A percentile compares a stretch with the other conserved stretches of the same genome.
These are phyloP conservation scores for Diachasma alloeum DNA, from an alignment of 1,140 invertebrate genomes.

Conservation along the genomic window DNA sequence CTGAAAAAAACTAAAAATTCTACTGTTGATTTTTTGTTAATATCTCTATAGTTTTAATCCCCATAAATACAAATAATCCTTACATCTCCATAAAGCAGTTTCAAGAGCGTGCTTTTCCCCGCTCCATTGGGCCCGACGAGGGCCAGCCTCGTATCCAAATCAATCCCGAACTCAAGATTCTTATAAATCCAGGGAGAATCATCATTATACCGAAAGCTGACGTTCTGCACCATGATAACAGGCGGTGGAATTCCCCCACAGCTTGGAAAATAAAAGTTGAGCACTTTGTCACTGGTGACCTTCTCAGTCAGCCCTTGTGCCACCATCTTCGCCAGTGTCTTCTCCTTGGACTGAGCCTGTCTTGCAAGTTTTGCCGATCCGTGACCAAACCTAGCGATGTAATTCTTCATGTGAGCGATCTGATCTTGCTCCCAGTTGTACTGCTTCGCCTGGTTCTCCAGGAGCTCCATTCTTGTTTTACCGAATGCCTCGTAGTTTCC, in stretches of 20 bases:
- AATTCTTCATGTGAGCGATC: slow-evolving; percentile 99
- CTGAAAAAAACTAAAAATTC: too few species aligned
- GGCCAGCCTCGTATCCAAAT: slow-evolving; percentile 96
- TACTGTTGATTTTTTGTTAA: too few species aligned
- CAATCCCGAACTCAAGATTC: slow-evolving; percentile 98
- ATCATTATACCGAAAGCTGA: slow-evolving; percentile 94
- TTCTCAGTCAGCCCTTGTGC: slow-evolving; percentile 96
- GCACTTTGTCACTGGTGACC: slow-evolving; percentile 86
- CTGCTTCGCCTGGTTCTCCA: slow-evolving; percentile 99
- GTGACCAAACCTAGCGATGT: slow-evolving; percentile 99
- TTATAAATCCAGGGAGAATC: slow-evolving; percentile 92
- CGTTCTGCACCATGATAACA: slow-evolving; percentile 98
- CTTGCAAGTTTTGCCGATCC: slow-evolving; percentile 97
- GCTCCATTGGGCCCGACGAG: slow-evolving; percentile 99
- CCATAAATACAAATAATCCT: slow-evolving; percentile 49
- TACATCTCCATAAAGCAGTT: slow-evolving; percentile 93
- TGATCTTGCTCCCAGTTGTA: slow-evolving; percentile 99
- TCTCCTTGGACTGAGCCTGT: slow-evolving; percentile 99
- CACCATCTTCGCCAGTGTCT: slow-evolving; percentile 99
- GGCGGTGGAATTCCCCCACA: slow-evolving; percentile 97
- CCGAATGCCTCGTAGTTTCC: slow-evolving; percentile 98
- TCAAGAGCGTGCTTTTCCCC: slow-evolving; percentile 97
- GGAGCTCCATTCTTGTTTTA: slow-evolving; percentile 80
- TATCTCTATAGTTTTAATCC: too few species aligned
- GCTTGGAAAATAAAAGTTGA: slow-evolving; percentile 96